A percentile compares a stretch with the other conserved stretches of the same genome.
Conservation (phyloP, 37 sponge, comb jelly and placozoan species). For the Spongilla lacustris region DNA sequence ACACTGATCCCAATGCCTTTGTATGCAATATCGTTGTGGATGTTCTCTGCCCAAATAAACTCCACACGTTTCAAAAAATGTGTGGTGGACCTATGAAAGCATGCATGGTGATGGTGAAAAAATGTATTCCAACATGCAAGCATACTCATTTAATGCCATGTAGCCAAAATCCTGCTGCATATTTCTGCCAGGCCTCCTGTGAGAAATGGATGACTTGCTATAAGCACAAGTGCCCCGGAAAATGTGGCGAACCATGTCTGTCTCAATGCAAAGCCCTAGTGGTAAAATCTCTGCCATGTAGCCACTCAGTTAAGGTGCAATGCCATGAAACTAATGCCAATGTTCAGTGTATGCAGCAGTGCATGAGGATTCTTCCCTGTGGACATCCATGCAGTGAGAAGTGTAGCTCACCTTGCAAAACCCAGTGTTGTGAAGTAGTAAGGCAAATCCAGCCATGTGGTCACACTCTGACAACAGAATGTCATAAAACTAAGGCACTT, state of each 20-base stretch:
- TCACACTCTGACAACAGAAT: not conserved
- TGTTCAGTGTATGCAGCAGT: constrained; percentile 24
- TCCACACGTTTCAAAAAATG: not conserved
- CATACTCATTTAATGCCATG: constrained; percentile 16
- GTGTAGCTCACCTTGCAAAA: constrained; percentile 48
- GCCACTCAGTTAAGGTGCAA: constrained; percentile 37
- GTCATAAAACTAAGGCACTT: not conserved
- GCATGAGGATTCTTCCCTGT: constrained; percentile 51
- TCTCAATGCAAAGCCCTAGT: constrained; percentile 29
- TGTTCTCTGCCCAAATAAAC: not conserved
- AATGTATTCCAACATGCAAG: not conserved
- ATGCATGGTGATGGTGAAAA: not conserved
- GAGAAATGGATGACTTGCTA: constrained; percentile 17
- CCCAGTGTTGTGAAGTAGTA: not conserved
- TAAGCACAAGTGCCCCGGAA: constrained; percentile 49
- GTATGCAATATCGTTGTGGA: not conserved
- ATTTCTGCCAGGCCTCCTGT: not conserved
- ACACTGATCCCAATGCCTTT: constrained; percentile 23
- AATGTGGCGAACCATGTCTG: constrained; percentile 58
- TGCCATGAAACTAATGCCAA: constrained; percentile 16
- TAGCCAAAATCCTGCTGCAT: constrained; percentile 10
- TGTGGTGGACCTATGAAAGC: not conserved
- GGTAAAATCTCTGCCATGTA: constrained; percentile 34
- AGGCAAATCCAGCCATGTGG: not conserved
- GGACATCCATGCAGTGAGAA: constrained; percentile 67